phyloP scores from a whole-genome alignment of 2,797 vertebrate species.

The Eleutherodactylus coqui region DNA sequence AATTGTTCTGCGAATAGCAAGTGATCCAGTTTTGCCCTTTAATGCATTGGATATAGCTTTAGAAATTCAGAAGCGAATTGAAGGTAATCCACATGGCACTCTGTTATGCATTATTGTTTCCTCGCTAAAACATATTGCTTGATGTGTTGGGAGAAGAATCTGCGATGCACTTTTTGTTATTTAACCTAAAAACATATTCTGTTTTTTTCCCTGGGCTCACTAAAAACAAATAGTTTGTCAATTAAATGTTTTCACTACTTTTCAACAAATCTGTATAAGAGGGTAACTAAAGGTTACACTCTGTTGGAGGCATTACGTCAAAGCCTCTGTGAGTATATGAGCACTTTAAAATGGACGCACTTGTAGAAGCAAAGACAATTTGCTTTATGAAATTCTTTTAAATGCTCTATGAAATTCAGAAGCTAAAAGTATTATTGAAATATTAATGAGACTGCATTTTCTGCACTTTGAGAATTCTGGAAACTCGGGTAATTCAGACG shows the following conservation, averaged over 20 bases:
- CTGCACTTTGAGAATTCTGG: background rate
- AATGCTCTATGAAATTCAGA: background rate
- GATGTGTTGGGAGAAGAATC: constrained; percentile 27
- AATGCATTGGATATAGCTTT: constrained; percentile 90
- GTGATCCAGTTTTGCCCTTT: constrained; percentile 89
- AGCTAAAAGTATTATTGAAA: constrained; percentile 9
- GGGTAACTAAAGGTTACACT: constrained; percentile 19
- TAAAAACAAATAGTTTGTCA: constrained; percentile 17
- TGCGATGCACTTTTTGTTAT: constrained; percentile 20
- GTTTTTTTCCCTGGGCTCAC: background rate
- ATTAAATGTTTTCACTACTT: constrained; percentile 24
- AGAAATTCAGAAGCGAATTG: constrained; percentile 90
- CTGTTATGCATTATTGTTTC: constrained; percentile 24
- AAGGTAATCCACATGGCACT: constrained; percentile 79
- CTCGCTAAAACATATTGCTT: constrained; percentile 63
- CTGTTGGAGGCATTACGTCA: background rate
- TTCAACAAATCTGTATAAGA: constrained; percentile 22
- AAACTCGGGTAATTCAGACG: background rate
- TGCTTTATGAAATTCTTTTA: background rate
- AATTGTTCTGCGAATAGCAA: constrained; percentile 86
- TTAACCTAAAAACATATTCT: constrained; percentile 28
- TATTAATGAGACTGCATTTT: constrained; percentile 20
- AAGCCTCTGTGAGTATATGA: background rate
- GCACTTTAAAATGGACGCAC: constrained; percentile 5
- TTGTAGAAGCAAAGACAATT: background rate